Evolutionary conservation across 2,888 invertebrate species (phyloP).

Genomic region (Napeogenes sylphis): DNA sequence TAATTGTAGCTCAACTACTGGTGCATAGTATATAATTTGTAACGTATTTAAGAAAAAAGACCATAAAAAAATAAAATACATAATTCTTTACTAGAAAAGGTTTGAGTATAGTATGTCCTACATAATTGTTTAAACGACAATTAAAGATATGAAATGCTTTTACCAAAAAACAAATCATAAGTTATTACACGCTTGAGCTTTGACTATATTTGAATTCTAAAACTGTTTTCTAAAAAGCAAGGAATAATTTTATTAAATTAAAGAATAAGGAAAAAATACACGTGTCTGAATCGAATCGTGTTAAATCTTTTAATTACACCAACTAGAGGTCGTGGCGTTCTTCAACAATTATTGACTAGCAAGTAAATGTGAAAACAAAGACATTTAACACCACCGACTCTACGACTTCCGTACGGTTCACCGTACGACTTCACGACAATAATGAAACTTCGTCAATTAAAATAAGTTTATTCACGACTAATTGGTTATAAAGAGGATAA

Average conservation of each 20-base stretch:
- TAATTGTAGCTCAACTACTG: too few relatives aligned
- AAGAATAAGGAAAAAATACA: constrained; percentile 68
- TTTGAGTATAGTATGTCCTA: too few relatives aligned
- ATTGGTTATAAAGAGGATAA: too few relatives aligned
- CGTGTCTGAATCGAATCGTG: constrained; percentile 72
- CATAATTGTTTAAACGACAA: too few relatives aligned
- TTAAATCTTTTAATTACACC: constrained; percentile 71
- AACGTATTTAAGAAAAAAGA: too few relatives aligned
- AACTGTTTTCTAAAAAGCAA: constrained; percentile 62
- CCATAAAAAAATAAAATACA: too few relatives aligned
- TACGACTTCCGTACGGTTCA: background rate
- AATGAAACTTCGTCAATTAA: too few relatives aligned
- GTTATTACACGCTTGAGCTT: constrained; percentile 61
- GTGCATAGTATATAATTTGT: too few relatives aligned
- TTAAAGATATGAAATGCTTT: background rate
- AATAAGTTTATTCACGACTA: too few relatives aligned
- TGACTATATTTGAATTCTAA: constrained; percentile 53
- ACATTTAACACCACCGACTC: background rate
- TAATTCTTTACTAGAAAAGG: too few relatives aligned
- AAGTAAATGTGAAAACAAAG: constrained; percentile 1
- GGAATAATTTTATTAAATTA: constrained; percentile 70
- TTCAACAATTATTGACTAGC: constrained; percentile 40
- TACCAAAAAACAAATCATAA: constrained; percentile 35
- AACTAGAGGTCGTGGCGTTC: constrained; percentile 55
- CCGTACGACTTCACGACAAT: background rate